Evolutionary conservation across 2,888 invertebrate species (phyloP).

Genomic region (Chrysolina oricalcia): DNA sequence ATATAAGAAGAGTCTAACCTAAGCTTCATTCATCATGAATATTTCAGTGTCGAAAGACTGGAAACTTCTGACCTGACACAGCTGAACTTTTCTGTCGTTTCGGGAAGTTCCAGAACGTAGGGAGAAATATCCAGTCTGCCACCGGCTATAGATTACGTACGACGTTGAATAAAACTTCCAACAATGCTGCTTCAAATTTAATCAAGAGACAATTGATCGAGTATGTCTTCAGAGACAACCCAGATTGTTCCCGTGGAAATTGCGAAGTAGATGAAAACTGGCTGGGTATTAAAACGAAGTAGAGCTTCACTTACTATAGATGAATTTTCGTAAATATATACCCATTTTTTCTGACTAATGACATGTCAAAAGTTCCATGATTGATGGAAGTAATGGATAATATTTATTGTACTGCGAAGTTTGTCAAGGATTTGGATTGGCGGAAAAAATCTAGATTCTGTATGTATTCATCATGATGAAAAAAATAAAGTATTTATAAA

Average conservation of each 20-base stretch:
- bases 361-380: neutral
- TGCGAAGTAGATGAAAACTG: neutral
- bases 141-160: neutral
- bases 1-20: too few relatives aligned
- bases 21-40: too few relatives aligned
- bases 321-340: too few relatives aligned
- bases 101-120: neutral
- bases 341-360: too few relatives aligned
- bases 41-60: neutral
- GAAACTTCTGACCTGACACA: neutral
- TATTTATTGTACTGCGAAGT: too few relatives aligned
- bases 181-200: conserved; percentile 12
- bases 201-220: conserved; percentile 9
- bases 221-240: neutral
- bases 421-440: too few relatives aligned
- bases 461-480: neutral
- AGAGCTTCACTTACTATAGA: neutral
- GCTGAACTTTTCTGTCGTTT: neutral
- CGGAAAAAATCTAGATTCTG: too few relatives aligned
- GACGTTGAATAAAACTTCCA: conserved; percentile 9
- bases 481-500: too few relatives aligned
- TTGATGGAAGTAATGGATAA: too few relatives aligned
- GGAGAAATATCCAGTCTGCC: neutral
- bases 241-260: neutral
- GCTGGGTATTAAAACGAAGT: neutral